phyloP scores from a whole-genome alignment of 2,797 vertebrate species.

The Phrynocephalus vlangalii region DNA sequence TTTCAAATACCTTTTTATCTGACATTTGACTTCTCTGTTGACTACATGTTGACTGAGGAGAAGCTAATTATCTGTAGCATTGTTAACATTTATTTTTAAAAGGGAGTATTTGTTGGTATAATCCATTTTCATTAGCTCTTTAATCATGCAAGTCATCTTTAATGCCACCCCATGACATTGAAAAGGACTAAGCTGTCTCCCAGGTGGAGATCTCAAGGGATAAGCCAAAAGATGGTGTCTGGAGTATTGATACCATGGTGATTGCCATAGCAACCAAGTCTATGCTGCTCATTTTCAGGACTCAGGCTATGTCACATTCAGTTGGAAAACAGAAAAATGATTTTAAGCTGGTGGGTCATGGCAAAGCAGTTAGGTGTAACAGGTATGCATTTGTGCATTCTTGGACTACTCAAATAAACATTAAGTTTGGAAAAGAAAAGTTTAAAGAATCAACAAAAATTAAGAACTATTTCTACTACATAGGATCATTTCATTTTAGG shows the following conservation, averaged over 20 bases:
- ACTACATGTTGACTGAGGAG: constrained; percentile 10
- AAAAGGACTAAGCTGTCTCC: constrained; percentile 40
- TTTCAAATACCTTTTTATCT: constrained; percentile 4
- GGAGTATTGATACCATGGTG: not conserved
- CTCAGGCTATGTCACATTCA: constrained; percentile 9
- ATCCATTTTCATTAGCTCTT: constrained; percentile 51
- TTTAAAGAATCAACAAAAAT: not conserved
- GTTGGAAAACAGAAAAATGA: not conserved
- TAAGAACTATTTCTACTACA: not conserved
- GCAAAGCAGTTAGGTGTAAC: not conserved
- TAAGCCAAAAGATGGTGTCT: constrained; percentile 35
- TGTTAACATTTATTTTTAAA: not conserved
- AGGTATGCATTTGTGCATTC: constrained; percentile 29
- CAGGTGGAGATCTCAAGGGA: constrained; percentile 31
- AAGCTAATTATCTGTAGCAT: constrained; percentile 41
- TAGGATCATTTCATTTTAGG: not conserved
- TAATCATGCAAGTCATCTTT: constrained; percentile 39
- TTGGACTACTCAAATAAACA: not conserved
- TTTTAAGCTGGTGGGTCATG: not conserved
- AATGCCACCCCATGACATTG: constrained; percentile 18
- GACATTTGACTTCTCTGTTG: constrained; percentile 34
- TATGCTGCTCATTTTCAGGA: not conserved
- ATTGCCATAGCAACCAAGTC: constrained; percentile 29
- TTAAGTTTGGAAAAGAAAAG: constrained; percentile 36
- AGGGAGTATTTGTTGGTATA: constrained; percentile 21